phyloP scores from a whole-genome alignment of 2,797 vertebrate species.

The Fundulus diaphanus region DNA sequence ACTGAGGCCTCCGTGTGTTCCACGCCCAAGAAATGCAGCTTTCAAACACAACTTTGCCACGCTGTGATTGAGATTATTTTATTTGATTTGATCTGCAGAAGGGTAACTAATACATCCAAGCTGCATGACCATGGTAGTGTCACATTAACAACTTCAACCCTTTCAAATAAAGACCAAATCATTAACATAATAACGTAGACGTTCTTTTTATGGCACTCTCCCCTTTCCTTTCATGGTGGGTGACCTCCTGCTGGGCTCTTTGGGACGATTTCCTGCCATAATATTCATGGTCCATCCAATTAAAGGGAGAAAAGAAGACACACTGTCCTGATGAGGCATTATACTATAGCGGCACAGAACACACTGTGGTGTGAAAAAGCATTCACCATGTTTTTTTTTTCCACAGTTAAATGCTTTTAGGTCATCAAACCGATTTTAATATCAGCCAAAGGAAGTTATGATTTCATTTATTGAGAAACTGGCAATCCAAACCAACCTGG shows the following conservation, averaged over 20 bases:
- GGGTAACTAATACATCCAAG: conserved; percentile 4
- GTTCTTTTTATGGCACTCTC: conserved; percentile 8
- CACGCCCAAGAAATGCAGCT: background rate
- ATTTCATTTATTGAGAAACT: too few relatives aligned
- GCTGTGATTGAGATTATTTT: background rate
- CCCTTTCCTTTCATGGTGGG: background rate
- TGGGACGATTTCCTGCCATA: conserved; percentile 10
- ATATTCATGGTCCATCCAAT: background rate
- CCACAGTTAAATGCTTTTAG: too few relatives aligned
- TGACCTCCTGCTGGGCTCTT: conserved; percentile 1
- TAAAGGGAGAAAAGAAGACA: background rate
- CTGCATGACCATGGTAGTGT: background rate
- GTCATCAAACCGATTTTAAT: too few relatives aligned
- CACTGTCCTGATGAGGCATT: background rate
- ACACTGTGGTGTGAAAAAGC: background rate
- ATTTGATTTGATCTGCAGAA: background rate
- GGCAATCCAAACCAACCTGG: too few relatives aligned
- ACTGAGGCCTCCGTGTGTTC: too few relatives aligned
- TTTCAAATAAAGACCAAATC: conserved; percentile 13
- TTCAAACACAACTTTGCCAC: background rate
- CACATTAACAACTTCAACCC: background rate
- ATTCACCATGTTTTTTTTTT: too few relatives aligned
- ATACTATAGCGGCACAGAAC: background rate
- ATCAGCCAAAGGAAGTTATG: too few relatives aligned
- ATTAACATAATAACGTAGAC: conserved; percentile 20